These are phyloP conservation scores for Limnephilus marmoratus DNA, from an alignment of 2,888 invertebrate genomes.

Conservation along the genomic window DNA sequence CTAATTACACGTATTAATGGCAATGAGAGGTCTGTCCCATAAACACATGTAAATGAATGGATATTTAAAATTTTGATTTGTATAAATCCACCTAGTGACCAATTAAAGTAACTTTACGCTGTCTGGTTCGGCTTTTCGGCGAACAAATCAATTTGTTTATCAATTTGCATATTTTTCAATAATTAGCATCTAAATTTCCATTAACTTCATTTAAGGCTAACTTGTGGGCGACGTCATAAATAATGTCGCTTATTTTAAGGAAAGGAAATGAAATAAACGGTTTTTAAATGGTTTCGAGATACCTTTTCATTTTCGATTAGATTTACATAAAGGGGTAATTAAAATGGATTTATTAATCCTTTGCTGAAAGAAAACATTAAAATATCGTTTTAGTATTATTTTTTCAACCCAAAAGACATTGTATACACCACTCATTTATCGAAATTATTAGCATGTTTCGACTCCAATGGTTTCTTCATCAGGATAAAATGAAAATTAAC, in stretches of 20 bases:
- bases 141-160: conserved; percentile 2
- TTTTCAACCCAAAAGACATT: no score
- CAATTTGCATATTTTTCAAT: conserved; percentile 2
- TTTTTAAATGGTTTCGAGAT: neutral
- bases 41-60: neutral
- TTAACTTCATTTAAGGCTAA: neutral
- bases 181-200: neutral
- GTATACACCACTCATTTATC: no score
- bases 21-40: neutral
- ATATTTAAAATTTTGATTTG: neutral
- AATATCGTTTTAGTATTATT: neutral
- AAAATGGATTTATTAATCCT: neutral
- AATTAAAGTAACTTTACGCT: neutral
- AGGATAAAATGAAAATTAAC: no score
- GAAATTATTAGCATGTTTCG: no score
- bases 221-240: neutral
- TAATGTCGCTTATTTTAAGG: neutral
- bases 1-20: neutral
- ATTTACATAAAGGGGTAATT: neutral
- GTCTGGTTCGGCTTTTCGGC: neutral
- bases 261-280: neutral
- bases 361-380: neutral
- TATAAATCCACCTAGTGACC: neutral
- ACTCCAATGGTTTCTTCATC: no score
- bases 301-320: neutral